These are phyloP conservation scores for Ploceus nigricollis DNA, from an alignment of 2,113 vertebrate species.

Conservation along the genomic window DNA sequence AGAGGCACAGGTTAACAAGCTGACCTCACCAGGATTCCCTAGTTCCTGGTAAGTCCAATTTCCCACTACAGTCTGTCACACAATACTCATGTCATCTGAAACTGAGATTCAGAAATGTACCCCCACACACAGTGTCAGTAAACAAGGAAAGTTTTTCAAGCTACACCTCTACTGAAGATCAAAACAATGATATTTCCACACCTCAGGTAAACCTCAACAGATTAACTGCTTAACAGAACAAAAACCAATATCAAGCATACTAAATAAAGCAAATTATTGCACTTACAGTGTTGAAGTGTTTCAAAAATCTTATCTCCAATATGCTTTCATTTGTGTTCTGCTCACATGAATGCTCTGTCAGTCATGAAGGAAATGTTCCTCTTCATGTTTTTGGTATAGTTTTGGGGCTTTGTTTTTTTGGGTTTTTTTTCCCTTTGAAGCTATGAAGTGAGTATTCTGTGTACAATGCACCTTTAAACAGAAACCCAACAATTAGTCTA, in stretches of 20 bases:
- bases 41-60: not conserved
- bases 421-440: not conserved
- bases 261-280: not conserved
- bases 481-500: not conserved
- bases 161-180: not conserved
- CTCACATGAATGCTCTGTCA: not conserved
- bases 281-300: not conserved
- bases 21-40: not conserved
- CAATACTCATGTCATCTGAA: not conserved
- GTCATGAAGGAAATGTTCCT: not conserved
- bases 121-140: fast-evolving
- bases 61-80: not conserved
- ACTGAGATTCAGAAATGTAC: not conserved
- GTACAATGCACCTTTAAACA: not conserved
- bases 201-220: not conserved
- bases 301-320: not conserved
- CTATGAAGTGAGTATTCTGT: not conserved
- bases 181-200: not conserved
- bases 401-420: not conserved
- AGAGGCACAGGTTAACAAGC: not conserved
- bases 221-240: not conserved
- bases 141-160: not conserved
- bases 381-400: not conserved
- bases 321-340: not conserved
- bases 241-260: not conserved